phyloP scores from a whole-genome alignment of 2,113 vertebrate genomes.

The Boleophthalmus pectinirostris region DNA sequence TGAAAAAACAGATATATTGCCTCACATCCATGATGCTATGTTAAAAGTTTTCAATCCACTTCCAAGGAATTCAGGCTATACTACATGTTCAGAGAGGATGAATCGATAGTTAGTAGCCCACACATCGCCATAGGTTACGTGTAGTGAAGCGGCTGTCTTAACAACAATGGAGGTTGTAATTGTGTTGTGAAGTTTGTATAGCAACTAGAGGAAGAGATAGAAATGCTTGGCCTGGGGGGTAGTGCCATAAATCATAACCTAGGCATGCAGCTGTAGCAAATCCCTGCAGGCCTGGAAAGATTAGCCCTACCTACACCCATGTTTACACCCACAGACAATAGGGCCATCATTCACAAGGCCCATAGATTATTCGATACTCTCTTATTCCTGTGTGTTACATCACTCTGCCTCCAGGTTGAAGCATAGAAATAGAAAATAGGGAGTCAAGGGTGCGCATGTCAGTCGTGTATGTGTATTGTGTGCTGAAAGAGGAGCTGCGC shows the following conservation, averaged over 20 bases:
- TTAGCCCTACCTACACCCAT: constrained; percentile 44
- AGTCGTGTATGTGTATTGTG: constrained; percentile 42
- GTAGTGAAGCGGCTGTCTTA: constrained; percentile 27
- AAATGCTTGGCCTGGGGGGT: constrained; percentile 44
- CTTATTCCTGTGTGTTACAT: constrained; percentile 34
- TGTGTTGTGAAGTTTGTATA: constrained; percentile 63
- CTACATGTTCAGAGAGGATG: background rate
- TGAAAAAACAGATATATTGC: background rate
- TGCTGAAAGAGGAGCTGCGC: constrained; percentile 57
- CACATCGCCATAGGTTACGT: constrained; percentile 38
- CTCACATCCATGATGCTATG: background rate
- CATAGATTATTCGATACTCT: constrained; percentile 35
- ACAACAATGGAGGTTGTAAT: constrained; percentile 64
- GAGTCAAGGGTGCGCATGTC: constrained; percentile 29
- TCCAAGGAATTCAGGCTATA: background rate
- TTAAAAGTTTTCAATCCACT: background rate
- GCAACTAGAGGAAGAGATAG: constrained; percentile 58
- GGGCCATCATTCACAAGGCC: constrained; percentile 39
- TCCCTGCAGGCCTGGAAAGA: constrained; percentile 50
- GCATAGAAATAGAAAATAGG: background rate
- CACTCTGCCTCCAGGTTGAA: constrained; percentile 31
- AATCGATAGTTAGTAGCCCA: constrained; percentile 26
- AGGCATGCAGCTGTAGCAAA: constrained; percentile 43
- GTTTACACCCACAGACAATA: constrained; percentile 59
- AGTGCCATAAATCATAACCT: constrained; percentile 65